Evolutionary conservation across 2,888 invertebrate genomes (phyloP).

Genomic region (Lasioglossum figueresi): DNA sequence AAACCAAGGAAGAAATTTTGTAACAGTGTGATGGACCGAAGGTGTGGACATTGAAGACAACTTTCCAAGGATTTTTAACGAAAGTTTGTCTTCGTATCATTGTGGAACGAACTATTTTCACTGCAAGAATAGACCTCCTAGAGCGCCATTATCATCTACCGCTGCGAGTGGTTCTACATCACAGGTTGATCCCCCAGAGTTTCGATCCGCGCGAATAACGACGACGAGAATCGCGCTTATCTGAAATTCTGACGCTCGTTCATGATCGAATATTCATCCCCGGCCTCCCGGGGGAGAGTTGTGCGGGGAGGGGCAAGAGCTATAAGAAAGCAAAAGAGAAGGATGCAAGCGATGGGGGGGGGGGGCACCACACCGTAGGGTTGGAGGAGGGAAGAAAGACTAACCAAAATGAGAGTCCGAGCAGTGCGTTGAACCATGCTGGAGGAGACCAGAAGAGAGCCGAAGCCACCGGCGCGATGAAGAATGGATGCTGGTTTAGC

Average conservation of each 20-base stretch:
- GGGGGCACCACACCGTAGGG: slow-evolving; percentile 29
- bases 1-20: neutral
- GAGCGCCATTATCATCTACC: slow-evolving; percentile 55
- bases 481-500: slow-evolving; percentile 82
- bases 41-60: neutral
- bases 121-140: slow-evolving; percentile 12
- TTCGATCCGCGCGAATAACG: slow-evolving; percentile 60
- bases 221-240: slow-evolving; percentile 63
- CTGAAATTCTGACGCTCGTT: slow-evolving; percentile 64
- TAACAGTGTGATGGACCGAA: neutral
- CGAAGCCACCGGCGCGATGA: slow-evolving; percentile 77
- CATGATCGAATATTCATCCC: slow-evolving; percentile 71
- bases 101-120: slow-evolving; percentile 3
- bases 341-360: slow-evolving; percentile 18
- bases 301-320: slow-evolving; percentile 13
- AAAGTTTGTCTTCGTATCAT: neutral
- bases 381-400: slow-evolving; percentile 48
- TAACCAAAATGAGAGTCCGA: slow-evolving; percentile 66
- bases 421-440: slow-evolving; percentile 62
- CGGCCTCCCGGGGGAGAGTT: slow-evolving; percentile 44
- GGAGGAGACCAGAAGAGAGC: slow-evolving; percentile 69
- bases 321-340: slow-evolving; percentile 53
- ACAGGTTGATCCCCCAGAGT: slow-evolving; percentile 58
- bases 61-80: neutral
- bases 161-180: slow-evolving; percentile 45